Evolutionary conservation across 2,113 vertebrate genomes (phyloP).

Genomic region (Xenotilapia leptura): DNA sequence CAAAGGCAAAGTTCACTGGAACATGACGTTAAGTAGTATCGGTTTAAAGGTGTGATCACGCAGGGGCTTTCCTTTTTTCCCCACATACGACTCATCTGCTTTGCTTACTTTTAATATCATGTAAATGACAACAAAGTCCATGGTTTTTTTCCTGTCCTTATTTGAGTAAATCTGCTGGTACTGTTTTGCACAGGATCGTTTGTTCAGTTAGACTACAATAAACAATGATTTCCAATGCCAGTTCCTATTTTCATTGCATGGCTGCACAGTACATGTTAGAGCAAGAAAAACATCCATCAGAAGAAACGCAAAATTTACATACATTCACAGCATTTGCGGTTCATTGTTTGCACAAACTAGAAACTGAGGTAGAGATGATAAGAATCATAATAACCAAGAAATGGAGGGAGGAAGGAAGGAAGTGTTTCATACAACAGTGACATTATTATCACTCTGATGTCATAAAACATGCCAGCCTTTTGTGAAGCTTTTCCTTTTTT

Average conservation of each 20-base stretch:
- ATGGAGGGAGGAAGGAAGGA: background rate
- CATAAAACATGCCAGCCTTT: background rate
- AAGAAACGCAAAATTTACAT: background rate
- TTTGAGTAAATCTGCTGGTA: background rate
- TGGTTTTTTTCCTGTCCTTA: background rate
- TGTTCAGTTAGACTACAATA: background rate
- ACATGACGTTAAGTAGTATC: background rate
- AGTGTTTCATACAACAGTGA: background rate
- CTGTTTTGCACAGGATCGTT: background rate
- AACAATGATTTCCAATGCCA: background rate
- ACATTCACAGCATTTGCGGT: background rate
- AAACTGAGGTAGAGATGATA: background rate
- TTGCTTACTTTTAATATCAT: background rate
- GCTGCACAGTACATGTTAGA: background rate
- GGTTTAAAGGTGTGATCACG: background rate
- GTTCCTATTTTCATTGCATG: background rate
- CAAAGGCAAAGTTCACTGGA: background rate
- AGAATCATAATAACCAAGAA: background rate
- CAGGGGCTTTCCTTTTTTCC: background rate
- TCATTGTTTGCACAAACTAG: background rate
- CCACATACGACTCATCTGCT: background rate
- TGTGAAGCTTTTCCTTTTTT: background rate
- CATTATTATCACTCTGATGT: background rate
- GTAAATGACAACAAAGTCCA: background rate
- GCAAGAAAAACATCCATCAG: background rate